phyloP scores from a whole-genome alignment of 2,797 vertebrate species.

The Lithobates sylvaticus region DNA sequence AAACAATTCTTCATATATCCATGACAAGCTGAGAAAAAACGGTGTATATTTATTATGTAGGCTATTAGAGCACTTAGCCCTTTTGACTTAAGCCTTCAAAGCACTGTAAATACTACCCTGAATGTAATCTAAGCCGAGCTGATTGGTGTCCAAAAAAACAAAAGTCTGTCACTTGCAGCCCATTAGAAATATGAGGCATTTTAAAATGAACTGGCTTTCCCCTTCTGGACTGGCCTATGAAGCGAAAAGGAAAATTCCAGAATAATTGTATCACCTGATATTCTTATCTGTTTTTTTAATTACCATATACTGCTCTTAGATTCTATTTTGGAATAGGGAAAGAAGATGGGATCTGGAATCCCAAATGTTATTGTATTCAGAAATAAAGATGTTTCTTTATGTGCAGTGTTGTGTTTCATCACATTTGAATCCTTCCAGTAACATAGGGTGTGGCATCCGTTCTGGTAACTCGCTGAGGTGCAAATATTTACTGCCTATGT shows the following conservation, averaged over 20 bases:
- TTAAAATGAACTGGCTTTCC: slow-evolving; percentile 34
- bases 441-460: not conserved
- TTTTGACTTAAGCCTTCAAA: slow-evolving; percentile 47
- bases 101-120: slow-evolving; percentile 49
- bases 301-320: not conserved
- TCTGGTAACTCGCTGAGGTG: slow-evolving; percentile 16
- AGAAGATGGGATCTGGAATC: not conserved
- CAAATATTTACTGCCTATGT: slow-evolving; percentile 12
- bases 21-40: slow-evolving; percentile 38
- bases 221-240: slow-evolving; percentile 18
- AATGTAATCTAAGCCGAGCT: slow-evolving; percentile 51
- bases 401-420: not conserved
- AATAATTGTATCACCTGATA: not conserved
- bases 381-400: not conserved
- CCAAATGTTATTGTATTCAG: not conserved
- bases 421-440: not conserved
- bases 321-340: not conserved
- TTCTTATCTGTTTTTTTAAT: slow-evolving; percentile 2
- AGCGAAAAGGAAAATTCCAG: slow-evolving; percentile 12
- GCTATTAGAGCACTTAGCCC: slow-evolving; percentile 19
- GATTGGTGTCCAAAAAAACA: slow-evolving; percentile 54
- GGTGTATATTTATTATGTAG: slow-evolving; percentile 48
- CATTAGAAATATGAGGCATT: slow-evolving; percentile 52
- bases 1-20: not conserved
- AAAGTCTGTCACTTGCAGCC: slow-evolving; percentile 50